Evolutionary conservation across 2,888 invertebrate species (phyloP), one percentile per base, ranked within the genome.

Genomic region (Lobophora halterata): DNA sequence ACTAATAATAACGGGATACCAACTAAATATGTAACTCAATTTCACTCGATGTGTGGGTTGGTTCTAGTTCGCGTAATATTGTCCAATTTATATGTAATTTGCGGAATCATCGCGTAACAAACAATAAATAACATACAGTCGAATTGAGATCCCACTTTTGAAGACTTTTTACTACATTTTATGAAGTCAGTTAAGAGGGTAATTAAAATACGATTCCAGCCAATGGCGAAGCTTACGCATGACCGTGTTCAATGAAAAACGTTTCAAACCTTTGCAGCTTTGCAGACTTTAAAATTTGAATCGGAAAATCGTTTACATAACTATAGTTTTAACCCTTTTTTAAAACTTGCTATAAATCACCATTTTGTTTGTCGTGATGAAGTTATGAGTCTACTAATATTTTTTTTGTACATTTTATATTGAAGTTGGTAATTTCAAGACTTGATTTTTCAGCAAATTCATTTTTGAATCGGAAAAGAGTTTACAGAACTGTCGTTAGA

Each of bases 301-400:
- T 35, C 25, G 34, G 27, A 27, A 35, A 35, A 35, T 27, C 27
- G 34, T 35, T 35, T 35, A 27, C 34, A 35, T 8, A 17, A 9
- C 34, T 7, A 20, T 27, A 21, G 21, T 26, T 28, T 16, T 1
- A 18, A 27, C 18, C 18, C n/a, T 26, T 2, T 34, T 26, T 16
- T 17, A 7, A 23, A 27, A 5, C 8, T 30, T 30, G 3, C 6
- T 18, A 4, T 13, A 27, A n/a, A n/a, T 8, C 11, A 11, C 10
- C 5, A 25, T 18, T 37, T 37, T 37, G 20, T 28, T 33, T 25
- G 11, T 9, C 11, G 17, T 21, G 7, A 35, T 20, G 27, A 16
- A 16, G 34, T 35, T 35, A 7, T n/a, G 16, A 27, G 10, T 19
- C 13, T n/a, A n/a, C n/a, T n/a, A n/a, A n/a, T n/a, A n/a, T n/a